A percentile compares a stretch with the other conserved stretches of the same genome.
phyloP scores from a whole-genome alignment of 2,797 vertebrate species.

The Petrocephalus schoutedeni region DNA sequence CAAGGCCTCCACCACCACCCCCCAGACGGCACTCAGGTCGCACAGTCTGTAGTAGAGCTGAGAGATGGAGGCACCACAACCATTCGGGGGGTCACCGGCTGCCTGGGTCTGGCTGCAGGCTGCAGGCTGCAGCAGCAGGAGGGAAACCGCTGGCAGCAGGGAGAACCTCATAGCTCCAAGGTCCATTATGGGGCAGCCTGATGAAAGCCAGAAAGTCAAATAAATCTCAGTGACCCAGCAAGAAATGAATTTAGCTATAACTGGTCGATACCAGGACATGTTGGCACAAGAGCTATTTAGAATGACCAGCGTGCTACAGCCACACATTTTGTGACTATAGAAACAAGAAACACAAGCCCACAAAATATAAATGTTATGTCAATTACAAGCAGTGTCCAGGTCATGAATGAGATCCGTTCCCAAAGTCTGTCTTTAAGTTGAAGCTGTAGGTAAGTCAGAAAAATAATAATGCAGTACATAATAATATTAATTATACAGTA shows the following conservation, averaged over 20 bases:
- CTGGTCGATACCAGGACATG: neutral
- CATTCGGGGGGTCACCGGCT: constrained; percentile 43
- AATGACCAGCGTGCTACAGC: neutral
- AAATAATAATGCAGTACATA: neutral
- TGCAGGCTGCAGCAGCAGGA: constrained; percentile 2
- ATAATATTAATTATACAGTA: neutral
- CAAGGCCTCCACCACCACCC: constrained; percentile 78
- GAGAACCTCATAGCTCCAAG: neutral
- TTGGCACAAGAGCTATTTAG: neutral
- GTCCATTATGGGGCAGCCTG: constrained; percentile 35
- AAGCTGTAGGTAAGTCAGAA: neutral
- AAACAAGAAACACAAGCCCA: neutral
- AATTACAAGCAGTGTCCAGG: neutral
- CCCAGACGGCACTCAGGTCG: constrained; percentile 72
- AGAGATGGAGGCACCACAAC: constrained; percentile 69
- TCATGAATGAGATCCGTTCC: neutral
- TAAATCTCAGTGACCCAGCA: neutral
- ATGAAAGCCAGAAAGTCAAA: neutral
- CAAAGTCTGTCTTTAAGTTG: neutral
- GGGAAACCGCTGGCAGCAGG: constrained; percentile 30
- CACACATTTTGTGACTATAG: neutral
- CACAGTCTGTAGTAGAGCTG: constrained; percentile 87
- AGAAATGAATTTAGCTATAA: neutral
- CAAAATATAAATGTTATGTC: neutral
- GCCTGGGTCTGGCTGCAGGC: constrained; percentile 30